Percentiles rank a stretch among this genome's conserved stretches.
Evolutionary conservation across 2,888 invertebrate species (phyloP).

Genomic region (Cyaniris semiargus): DNA sequence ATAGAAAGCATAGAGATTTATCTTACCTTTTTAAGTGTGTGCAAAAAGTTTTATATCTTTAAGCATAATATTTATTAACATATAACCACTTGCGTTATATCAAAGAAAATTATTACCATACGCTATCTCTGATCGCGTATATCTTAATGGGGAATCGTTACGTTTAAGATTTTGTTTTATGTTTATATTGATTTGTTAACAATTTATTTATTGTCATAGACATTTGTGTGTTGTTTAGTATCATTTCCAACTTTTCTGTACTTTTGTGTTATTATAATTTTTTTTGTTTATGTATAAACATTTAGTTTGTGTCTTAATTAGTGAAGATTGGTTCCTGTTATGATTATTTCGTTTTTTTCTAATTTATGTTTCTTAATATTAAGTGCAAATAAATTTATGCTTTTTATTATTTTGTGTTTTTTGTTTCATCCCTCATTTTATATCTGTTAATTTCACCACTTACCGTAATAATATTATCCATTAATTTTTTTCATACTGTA

Average conservation of each 20-base stretch:
- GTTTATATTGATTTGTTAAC: constrained; percentile 75
- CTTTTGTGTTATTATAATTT: constrained; percentile 52
- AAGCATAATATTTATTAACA: constrained; percentile 33
- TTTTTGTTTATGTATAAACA: constrained; percentile 53
- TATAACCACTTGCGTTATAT: constrained; percentile 34
- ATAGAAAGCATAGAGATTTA: constrained; percentile 34
- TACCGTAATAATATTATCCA: neutral
- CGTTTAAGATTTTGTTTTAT: constrained; percentile 76
- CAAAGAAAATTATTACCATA: constrained; percentile 28
- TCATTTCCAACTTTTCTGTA: constrained; percentile 46
- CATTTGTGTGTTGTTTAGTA: constrained; percentile 61
- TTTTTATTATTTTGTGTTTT: constrained; percentile 63
- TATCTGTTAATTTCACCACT: neutral
- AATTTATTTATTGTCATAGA: constrained; percentile 61
- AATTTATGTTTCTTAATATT: constrained; percentile 69
- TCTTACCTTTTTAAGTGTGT: constrained; percentile 27
- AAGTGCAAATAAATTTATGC: constrained; percentile 78
- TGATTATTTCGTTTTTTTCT: constrained; percentile 76
- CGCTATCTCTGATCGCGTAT: neutral
- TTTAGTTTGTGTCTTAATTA: constrained; percentile 49
- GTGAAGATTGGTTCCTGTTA: constrained; percentile 73
- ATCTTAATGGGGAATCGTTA: constrained; percentile 73
- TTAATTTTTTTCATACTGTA: neutral
- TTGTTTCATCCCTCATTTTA: constrained; percentile 43
- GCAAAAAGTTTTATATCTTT: constrained; percentile 30